Evolutionary conservation across 2,113 vertebrate genomes (phyloP).

Genomic region (Verasper variegatus): DNA sequence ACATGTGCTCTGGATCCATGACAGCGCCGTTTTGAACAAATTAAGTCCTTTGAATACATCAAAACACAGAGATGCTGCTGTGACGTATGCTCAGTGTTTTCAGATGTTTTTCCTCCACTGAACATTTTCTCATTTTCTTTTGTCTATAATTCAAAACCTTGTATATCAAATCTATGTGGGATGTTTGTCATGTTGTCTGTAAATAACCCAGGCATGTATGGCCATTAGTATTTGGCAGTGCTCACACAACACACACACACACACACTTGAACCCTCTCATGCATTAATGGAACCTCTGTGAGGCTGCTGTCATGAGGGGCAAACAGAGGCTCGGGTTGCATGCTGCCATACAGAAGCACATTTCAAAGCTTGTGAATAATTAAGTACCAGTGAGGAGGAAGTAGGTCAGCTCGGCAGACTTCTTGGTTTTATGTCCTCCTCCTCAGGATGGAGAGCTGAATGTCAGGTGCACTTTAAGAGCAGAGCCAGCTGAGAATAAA

Average conservation of each 20-base stretch:
- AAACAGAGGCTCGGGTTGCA: constrained; percentile 62
- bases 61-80: constrained; percentile 9
- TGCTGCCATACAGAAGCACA: constrained; percentile 66
- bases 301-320: constrained; percentile 51
- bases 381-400: constrained; percentile 68
- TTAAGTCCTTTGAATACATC: constrained; percentile 9
- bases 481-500: constrained; percentile 16
- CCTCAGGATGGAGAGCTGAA: constrained; percentile 49
- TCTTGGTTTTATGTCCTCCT: constrained; percentile 61
- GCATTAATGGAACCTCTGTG: constrained; percentile 54
- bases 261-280: constrained; percentile 36
- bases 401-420: constrained; percentile 67
- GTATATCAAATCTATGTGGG: constrained; percentile 33
- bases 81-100: constrained; percentile 10
- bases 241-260: neutral
- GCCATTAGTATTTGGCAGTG: constrained; percentile 21
- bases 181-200: constrained; percentile 35
- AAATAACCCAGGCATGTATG: constrained; percentile 34
- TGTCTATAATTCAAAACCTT: constrained; percentile 28
- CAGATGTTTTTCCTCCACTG: neutral
- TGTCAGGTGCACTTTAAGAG: constrained; percentile 53
- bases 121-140: no score
- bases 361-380: constrained; percentile 77
- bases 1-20: constrained; percentile 38
- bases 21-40: constrained; percentile 32